Evolutionary conservation across 2,797 vertebrate genomes (phyloP).

Genomic region (Cynopterus sphinx): DNA sequence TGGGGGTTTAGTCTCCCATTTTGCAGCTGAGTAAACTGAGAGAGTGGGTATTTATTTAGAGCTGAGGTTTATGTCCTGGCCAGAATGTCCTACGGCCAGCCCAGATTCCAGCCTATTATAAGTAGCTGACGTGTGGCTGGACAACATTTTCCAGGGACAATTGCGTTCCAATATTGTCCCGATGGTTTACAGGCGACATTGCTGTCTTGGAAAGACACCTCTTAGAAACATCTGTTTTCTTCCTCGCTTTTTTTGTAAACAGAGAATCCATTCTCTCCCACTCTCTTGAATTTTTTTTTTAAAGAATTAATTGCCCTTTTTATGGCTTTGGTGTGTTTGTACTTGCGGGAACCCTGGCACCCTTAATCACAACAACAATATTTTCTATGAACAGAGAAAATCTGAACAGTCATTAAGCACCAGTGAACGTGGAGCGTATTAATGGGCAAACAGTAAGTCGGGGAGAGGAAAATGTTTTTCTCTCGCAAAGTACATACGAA

Average conservation of each 20-base stretch:
- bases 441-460: conserved; percentile 78
- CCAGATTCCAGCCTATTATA: rapidly evolving
- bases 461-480: conserved; percentile 78
- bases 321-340: conserved; percentile 78
- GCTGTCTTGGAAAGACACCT: background rate
- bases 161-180: background rate
- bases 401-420: conserved; percentile 79
- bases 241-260: background rate
- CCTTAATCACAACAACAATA: conserved; percentile 78
- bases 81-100: rapidly evolving
- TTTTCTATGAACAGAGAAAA: conserved; percentile 73
- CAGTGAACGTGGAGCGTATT: conserved; percentile 74
- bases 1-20: background rate
- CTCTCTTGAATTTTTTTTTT: background rate
- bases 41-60: background rate
- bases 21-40: background rate
- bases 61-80: too few species aligned
- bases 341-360: conserved; percentile 66
- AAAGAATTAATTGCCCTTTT: conserved; percentile 80
- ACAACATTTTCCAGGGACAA: rapidly evolving
- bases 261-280: background rate
- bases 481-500: conserved; percentile 75
- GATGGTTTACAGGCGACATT: rapidly evolving
- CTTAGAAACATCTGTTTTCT: background rate
- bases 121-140: rapidly evolving